A percentile compares a stretch with the other conserved stretches of the same genome.
These are phyloP conservation scores for Eriosoma lanigerum DNA, from an alignment of 1,140 invertebrate species.

Conservation along the genomic window DNA sequence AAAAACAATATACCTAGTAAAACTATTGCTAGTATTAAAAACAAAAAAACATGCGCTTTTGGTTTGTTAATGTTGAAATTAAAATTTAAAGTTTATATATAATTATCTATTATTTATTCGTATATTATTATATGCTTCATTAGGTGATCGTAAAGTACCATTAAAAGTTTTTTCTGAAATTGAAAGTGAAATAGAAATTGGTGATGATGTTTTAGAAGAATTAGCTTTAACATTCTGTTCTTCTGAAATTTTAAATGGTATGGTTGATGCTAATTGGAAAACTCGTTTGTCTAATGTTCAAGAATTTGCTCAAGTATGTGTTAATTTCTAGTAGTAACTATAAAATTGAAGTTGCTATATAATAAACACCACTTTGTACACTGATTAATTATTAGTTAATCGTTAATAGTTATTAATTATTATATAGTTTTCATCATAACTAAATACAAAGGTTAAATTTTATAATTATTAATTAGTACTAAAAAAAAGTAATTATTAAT, in stretches of 20 bases:
- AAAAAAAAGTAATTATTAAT: too few species aligned
- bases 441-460: too few species aligned
- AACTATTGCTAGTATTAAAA: neutral
- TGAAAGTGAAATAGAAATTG: conserved; percentile 62
- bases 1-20: conserved; percentile 29
- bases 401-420: too few species aligned
- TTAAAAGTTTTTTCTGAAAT: conserved; percentile 55
- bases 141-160: conserved; percentile 55
- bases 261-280: conserved; percentile 85
- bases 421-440: too few species aligned
- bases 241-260: conserved; percentile 66
- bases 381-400: too few species aligned
- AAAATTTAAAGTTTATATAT: neutral
- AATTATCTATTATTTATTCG: neutral
- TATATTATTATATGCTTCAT: neutral
- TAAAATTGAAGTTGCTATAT: too few species aligned
- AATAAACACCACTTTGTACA: too few species aligned
- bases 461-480: too few species aligned
- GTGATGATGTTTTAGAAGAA: conserved; percentile 72
- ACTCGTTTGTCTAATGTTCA: conserved; percentile 76
- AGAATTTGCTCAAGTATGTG: conserved; percentile 64
- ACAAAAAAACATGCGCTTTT: conserved; percentile 30
- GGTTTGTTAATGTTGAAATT: conserved; percentile 11
- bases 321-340: too few species aligned
- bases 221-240: conserved; percentile 68